Percentiles rank a stretch among this genome's conserved stretches.
phyloP scores from a whole-genome alignment of 2,113 vertebrate genomes.

The Apteryx owenii region DNA sequence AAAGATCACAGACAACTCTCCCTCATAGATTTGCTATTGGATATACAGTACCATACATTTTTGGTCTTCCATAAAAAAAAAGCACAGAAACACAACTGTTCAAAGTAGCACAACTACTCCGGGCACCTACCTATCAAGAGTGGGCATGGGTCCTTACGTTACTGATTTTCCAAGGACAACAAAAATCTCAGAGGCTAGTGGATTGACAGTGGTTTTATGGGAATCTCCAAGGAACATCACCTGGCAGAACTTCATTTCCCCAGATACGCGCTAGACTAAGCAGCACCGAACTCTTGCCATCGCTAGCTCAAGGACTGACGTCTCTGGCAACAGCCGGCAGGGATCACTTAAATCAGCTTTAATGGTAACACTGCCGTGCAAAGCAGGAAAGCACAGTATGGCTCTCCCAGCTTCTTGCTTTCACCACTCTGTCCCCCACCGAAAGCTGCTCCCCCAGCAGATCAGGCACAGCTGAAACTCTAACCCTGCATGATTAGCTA shows the following conservation, averaged over 20 bases:
- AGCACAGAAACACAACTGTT: neutral
- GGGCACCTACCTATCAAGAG: neutral
- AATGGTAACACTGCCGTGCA: neutral
- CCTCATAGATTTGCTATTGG: neutral
- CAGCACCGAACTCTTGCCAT: neutral
- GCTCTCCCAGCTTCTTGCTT: neutral
- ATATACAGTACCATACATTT: neutral
- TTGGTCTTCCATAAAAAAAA: fast-evolving
- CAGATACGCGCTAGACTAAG: too few species aligned
- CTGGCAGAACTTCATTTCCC: neutral
- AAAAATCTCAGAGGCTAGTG: neutral
- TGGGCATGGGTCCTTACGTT: fast-evolving
- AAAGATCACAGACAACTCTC: neutral
- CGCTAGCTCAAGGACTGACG: fast-evolving
- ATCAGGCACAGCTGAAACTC: constrained; percentile 11
- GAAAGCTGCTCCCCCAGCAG: neutral
- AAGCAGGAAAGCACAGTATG: neutral
- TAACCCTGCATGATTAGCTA: constrained; percentile 1
- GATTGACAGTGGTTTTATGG: neutral
- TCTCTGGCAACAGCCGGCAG: neutral
- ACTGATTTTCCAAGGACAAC: fast-evolving
- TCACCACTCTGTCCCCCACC: neutral
- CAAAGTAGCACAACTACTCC: neutral
- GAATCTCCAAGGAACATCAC: neutral
- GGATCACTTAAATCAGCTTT: neutral